A percentile compares a stretch with the other conserved stretches of the same genome.
These are phyloP conservation scores for Chionoecetes opilio DNA, from an alignment of 1,140 invertebrate species.

Conservation along the genomic window DNA sequence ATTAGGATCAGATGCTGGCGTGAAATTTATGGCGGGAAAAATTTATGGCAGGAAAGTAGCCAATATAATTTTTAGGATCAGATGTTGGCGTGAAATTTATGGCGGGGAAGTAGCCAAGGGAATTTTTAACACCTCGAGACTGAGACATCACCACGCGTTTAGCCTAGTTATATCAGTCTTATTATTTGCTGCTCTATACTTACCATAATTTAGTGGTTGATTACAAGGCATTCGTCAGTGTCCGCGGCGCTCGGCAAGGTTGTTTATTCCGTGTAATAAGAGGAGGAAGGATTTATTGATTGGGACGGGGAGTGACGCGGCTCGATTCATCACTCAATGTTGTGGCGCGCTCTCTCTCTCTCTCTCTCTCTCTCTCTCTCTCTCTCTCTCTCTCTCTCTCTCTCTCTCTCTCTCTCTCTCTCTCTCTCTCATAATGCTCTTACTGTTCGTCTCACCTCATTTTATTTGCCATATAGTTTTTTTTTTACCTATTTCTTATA, in stretches of 20 bases:
- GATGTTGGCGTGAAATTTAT: background rate
- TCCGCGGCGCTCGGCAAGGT: background rate
- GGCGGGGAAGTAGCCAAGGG: conserved; percentile 28
- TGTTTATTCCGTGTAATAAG: conserved; percentile 47
- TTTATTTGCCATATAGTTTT: too few relatives aligned
- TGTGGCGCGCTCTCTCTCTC: background rate
- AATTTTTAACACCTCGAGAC: conserved; percentile 9
- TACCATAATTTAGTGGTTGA: conserved; percentile 41
- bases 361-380: too few relatives aligned
- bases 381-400: too few relatives aligned
- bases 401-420: too few relatives aligned
- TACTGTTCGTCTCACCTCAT: too few relatives aligned
- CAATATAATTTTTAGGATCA: conserved; percentile 6
- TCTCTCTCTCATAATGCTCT: too few relatives aligned
- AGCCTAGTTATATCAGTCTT: background rate
- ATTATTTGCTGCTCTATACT: conserved; percentile 39
- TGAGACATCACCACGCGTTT: background rate
- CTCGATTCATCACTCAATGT: background rate
- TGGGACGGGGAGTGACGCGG: background rate
- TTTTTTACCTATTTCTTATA: too few relatives aligned
- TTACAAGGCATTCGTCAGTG: conserved; percentile 51
- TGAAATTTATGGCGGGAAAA: too few relatives aligned
- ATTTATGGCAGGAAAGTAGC: conserved; percentile 44
- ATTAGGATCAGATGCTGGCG: background rate
- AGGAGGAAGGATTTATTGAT: conserved; percentile 55